Conservation (phyloP, 2,797 vertebrate genomes). For the Enteromius anoplus region DNA sequence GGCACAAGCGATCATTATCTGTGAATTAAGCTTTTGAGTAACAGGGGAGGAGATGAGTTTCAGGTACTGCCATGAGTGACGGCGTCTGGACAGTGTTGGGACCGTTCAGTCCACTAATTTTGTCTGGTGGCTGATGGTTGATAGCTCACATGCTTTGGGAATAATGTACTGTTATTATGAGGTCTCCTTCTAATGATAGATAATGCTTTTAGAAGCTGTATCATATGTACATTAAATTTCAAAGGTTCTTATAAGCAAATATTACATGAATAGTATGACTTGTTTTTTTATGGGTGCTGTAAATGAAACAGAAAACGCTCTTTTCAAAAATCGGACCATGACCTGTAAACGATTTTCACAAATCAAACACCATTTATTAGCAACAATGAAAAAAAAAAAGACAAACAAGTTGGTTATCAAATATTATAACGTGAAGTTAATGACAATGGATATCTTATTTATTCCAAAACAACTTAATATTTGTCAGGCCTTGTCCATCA, state of each 20-base stretch:
- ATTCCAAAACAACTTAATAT: no score
- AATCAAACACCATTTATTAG: no score
- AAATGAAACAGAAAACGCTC: no score
- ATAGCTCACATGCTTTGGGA: background rate
- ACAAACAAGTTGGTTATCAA: no score
- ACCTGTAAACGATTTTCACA: no score
- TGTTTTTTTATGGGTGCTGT: no score
- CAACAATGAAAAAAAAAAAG: no score
- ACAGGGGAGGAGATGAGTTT: constrained; percentile 37
- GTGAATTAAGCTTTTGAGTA: constrained; percentile 24
- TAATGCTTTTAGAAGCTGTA: constrained; percentile 20
- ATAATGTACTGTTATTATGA: background rate
- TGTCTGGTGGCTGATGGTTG: constrained; percentile 1
- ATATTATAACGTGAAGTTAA: no score
- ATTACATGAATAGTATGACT: background rate
- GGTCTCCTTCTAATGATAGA: background rate
- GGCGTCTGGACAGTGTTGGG: constrained; percentile 43
- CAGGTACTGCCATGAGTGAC: constrained; percentile 17
- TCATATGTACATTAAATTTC: constrained; percentile 11
- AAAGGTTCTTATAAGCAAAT: background rate
- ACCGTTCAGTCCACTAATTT: constrained; percentile 49
- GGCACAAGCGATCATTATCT: constrained; percentile 44
- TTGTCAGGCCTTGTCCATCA: no score
- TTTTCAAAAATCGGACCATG: no score
- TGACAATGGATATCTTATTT: no score